Conservation (phyloP, 2,888 invertebrate genomes). For the Stratiomys singularior region DNA sequence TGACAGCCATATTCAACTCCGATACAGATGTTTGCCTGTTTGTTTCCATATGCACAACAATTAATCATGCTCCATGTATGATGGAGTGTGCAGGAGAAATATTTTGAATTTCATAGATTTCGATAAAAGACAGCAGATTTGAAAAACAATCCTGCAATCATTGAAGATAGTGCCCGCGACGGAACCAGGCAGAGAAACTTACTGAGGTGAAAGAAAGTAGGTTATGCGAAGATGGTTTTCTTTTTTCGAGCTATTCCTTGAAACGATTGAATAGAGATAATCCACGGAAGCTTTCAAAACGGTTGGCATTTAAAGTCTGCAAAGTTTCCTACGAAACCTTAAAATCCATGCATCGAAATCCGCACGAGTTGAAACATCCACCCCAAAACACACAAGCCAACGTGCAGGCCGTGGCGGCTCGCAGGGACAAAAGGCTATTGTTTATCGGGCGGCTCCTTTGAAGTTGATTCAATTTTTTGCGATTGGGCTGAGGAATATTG, state of each 20-base stretch:
- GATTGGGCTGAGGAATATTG: constrained; percentile 27
- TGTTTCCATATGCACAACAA: not conserved
- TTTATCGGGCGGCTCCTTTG: constrained; percentile 43
- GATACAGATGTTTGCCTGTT: not conserved
- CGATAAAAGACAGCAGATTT: too few species aligned
- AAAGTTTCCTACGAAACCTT: not conserved
- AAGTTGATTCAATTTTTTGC: constrained; percentile 41
- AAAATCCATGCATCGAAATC: not conserved
- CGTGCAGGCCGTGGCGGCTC: constrained; percentile 34
- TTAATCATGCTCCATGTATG: not conserved
- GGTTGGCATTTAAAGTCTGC: not conserved
- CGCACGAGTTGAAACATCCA: not conserved
- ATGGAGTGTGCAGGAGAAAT: not conserved
- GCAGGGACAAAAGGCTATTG: constrained; percentile 47
- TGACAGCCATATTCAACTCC: not conserved
- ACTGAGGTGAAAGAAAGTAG: too few species aligned
- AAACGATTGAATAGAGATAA: too few species aligned
- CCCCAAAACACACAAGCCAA: not conserved
- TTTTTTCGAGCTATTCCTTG: too few species aligned
- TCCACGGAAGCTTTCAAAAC: too few species aligned
- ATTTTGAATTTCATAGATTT: too few species aligned
- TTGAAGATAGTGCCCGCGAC: too few species aligned
- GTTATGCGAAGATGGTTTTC: too few species aligned
- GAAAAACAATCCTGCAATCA: too few species aligned
- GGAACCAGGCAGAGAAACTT: too few species aligned